A percentile compares a stretch with the other conserved stretches of the same genome.
Evolutionary conservation across 1,140 invertebrate species (phyloP).

Genomic region (Cydia splendana): DNA sequence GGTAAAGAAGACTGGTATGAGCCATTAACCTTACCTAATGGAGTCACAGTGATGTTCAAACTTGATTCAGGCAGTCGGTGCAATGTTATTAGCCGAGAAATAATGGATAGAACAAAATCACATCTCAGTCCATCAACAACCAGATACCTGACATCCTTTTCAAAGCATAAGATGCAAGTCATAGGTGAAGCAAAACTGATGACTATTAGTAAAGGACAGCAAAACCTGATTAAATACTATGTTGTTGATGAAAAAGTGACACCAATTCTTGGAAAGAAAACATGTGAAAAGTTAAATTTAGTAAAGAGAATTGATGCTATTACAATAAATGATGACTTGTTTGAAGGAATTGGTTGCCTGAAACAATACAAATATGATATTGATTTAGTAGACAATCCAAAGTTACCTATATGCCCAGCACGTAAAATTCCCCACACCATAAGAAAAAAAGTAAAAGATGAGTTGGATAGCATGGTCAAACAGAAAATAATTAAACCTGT

Average conservation of each 20-base stretch:
- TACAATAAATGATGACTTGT: constrained; percentile 36
- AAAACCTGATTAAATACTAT: constrained; percentile 36
- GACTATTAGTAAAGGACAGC: constrained; percentile 36
- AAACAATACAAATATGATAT: constrained; percentile 40
- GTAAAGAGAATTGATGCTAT: constrained; percentile 33
- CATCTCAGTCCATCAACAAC: constrained; percentile 36
- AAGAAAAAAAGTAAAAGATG: constrained; percentile 30
- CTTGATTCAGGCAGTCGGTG: constrained; percentile 37
- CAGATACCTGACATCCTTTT: constrained; percentile 38
- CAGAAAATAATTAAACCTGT: constrained; percentile 16
- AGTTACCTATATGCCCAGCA: constrained; percentile 34
- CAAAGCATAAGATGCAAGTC: constrained; percentile 38
- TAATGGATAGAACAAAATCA: constrained; percentile 36
- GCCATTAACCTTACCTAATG: constrained; percentile 17
- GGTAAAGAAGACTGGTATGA: constrained; percentile 35
- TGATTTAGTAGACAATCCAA: constrained; percentile 37
- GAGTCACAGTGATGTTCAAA: constrained; percentile 23
- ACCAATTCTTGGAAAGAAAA: constrained; percentile 38
- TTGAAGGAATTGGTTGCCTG: constrained; percentile 38
- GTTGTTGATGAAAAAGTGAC: constrained; percentile 40
- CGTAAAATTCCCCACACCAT: constrained; percentile 36
- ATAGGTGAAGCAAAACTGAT: constrained; percentile 33
- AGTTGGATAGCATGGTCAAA: not conserved
- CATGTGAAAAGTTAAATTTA: constrained; percentile 36
- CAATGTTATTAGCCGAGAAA: constrained; percentile 36